Evolutionary conservation across 2,113 vertebrate species (phyloP).

Genomic region (Perca flavescens): DNA sequence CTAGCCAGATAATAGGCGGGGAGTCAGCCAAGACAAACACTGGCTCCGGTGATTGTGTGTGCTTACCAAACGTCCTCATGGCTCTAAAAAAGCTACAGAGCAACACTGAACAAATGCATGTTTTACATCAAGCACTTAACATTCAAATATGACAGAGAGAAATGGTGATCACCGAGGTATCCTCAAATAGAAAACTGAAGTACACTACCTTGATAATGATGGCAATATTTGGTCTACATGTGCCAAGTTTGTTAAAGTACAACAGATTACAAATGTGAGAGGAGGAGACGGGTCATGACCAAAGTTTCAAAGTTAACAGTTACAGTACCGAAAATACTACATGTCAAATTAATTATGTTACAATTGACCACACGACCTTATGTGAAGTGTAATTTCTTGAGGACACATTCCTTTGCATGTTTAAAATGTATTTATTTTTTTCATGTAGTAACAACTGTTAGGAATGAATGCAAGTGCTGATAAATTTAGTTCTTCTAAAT

Average conservation of each 20-base stretch:
- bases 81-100: slow-evolving; percentile 48
- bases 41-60: slow-evolving; percentile 70
- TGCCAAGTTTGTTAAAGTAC: slow-evolving; percentile 12
- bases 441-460: neutral
- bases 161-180: neutral
- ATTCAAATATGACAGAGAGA: neutral
- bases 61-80: slow-evolving; percentile 51
- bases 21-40: slow-evolving; percentile 80
- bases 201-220: slow-evolving; percentile 8
- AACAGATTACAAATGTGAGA: slow-evolving; percentile 20
- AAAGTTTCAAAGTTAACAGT: neutral
- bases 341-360: neutral
- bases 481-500: slow-evolving; percentile 10
- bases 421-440: neutral
- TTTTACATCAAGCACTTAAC: slow-evolving; percentile 20
- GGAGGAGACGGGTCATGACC: slow-evolving; percentile 7
- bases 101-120: slow-evolving; percentile 45
- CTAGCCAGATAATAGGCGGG: slow-evolving; percentile 75
- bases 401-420: slow-evolving; percentile 15
- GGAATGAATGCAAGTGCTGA: neutral
- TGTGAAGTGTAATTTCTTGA: neutral
- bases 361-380: slow-evolving; percentile 10
- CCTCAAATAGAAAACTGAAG: slow-evolving; percentile 18
- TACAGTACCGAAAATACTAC: slow-evolving; percentile 4
- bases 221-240: neutral